Evolutionary conservation across 2,113 vertebrate species (phyloP), one percentile per base, ranked within the genome.

Genomic region (Tricholaema leucomelas): DNA sequence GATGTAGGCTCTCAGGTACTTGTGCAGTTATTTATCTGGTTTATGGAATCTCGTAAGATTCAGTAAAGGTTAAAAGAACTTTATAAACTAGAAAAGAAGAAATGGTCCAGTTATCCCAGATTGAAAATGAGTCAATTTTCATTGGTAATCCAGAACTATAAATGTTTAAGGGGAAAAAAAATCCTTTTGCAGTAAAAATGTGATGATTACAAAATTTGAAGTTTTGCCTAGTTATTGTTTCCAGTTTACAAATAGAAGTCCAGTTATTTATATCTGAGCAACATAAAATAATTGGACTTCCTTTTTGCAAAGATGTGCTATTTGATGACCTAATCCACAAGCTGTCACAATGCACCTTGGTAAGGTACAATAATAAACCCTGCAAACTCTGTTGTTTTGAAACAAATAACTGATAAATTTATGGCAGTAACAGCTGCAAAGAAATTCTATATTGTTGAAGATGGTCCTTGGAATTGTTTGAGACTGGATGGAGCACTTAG

Each of bases 151-250:
- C 23, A 58, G 75, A 77, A 61, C 4, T 0, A 0, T 33, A 78
- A 46, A 69, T 18, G 3, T 55, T 75, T 54, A 50, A 84, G 42
- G 72, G n/a, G n/a, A n/a, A n/a, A n/a, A 92, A 84, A 55, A 38
- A 4, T 0, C 0, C 1, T 33, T 72, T 76, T 78, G 8, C 30
- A 65, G 42, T 55, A 78, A 85, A 66, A 48, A 6, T 4, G 1
- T 19, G 3, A 8, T 42, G 8, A 80, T 61, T 86, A 74, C 70
- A 83, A 9, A 88, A 21, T 38, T 30, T 58, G 21, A 72, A 92
- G 25, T 5, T 80, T 80, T 91, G 28, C 7, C 14, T 28, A 40
- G 10, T 36, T 83, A 58, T 56, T 74, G 12, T n/a, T 80, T 36
- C 42, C 24, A 61, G 8, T 14, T 85, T 52, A 82, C 13, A 80